These are phyloP conservation scores for Heterochromis multidens DNA, from an alignment of 2,113 vertebrate species.

Conservation along the genomic window DNA sequence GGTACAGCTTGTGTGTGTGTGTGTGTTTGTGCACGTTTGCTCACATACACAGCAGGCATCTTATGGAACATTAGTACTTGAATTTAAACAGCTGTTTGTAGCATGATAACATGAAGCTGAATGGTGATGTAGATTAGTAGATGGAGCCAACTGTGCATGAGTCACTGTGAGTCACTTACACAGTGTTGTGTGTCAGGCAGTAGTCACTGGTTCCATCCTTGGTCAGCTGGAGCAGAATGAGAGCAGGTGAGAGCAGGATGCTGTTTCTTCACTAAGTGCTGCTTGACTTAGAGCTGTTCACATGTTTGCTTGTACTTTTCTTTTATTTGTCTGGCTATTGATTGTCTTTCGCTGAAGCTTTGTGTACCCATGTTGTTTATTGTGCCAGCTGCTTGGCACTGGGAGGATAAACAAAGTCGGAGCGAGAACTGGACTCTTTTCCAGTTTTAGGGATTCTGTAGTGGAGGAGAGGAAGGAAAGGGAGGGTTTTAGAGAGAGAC, in stretches of 20 bases:
- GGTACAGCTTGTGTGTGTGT: background rate
- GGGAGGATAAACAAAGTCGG: constrained; percentile 17
- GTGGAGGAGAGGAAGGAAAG: background rate
- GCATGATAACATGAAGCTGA: constrained; percentile 29
- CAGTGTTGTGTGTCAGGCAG: constrained; percentile 19
- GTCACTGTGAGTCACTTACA: constrained; percentile 21
- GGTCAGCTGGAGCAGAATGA: constrained; percentile 10
- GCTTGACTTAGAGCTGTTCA: constrained; percentile 8
- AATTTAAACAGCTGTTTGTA: constrained; percentile 28
- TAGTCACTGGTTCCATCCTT: constrained; percentile 19
- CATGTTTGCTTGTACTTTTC: background rate
- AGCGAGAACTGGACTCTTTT: background rate
- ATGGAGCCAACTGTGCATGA: constrained; percentile 5
- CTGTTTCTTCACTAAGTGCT: background rate
- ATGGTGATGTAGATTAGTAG: background rate
- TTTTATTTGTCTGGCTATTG: constrained; percentile 54
- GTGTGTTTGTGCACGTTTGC: background rate
- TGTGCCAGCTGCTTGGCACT: constrained; percentile 21
- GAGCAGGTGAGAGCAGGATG: background rate
- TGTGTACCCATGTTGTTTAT: constrained; percentile 12
- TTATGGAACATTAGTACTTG: constrained; percentile 23
- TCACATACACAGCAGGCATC: background rate
- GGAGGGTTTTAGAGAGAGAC: background rate
- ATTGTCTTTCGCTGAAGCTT: constrained; percentile 42
- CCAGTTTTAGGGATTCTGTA: constrained; percentile 1